A percentile compares a stretch with the other conserved stretches of the same genome.
These are phyloP conservation scores for Chelonia mydas DNA, from an alignment of 2,797 vertebrate species.

Conservation along the genomic window DNA sequence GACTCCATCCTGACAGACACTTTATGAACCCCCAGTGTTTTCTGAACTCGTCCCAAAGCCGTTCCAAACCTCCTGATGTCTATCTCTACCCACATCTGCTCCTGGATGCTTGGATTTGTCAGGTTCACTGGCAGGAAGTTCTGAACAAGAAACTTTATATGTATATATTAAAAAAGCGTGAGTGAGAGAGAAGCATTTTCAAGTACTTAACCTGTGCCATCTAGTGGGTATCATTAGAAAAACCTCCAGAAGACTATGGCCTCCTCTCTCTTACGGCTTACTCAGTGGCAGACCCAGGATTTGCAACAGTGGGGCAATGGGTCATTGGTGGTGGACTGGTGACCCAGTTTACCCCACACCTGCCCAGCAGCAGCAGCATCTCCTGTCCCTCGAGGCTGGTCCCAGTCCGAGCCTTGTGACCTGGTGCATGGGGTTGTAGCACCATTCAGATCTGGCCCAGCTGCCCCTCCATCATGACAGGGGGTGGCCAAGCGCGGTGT, in stretches of 20 bases:
- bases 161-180: neutral
- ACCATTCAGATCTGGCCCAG: too few relatives aligned
- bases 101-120: neutral
- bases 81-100: neutral
- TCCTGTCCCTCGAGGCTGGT: too few relatives aligned
- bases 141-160: neutral
- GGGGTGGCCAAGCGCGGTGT: too few relatives aligned
- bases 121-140: neutral
- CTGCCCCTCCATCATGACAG: too few relatives aligned
- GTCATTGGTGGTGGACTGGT: neutral
- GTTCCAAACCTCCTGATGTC: accelerated
- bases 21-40: neutral
- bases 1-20: neutral
- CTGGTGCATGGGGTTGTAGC: too few relatives aligned
- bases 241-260: neutral
- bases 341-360: neutral
- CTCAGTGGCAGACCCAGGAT: neutral
- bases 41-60: neutral
- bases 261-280: neutral
- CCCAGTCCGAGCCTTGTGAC: too few relatives aligned
- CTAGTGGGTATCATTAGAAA: neutral
- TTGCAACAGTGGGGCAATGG: neutral
- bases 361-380: too few relatives aligned
- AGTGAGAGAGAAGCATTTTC: neutral
- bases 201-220: neutral